Evolutionary conservation across 2,113 vertebrate genomes (phyloP), one percentile per base, ranked within the genome.

Genomic region (Plotosus lineatus): DNA sequence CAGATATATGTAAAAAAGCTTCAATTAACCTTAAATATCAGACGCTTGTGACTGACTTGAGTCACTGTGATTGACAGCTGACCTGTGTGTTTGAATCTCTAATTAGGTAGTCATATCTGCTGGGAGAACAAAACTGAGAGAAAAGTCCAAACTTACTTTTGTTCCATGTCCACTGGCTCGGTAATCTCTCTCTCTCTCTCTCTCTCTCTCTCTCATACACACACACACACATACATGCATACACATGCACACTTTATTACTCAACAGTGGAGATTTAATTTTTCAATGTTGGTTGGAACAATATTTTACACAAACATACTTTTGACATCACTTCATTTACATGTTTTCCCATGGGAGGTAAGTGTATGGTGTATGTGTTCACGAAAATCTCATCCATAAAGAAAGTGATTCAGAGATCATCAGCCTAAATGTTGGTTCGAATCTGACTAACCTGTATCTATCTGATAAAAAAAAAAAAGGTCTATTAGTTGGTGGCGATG

Each of bases 251-350:
- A 56, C 36, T 33, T 17, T 58, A 58, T 58, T 8, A 9, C 53
- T 72, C 14, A 51, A 76, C 82, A 31, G 63, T 26, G 31, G 65
- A 79, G 73, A 72, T 28, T 81, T 82, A 74, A 85, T 85, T 82
- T n/a, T 66, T 81, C 63, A 75, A 75, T 36, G 77, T 40, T 61
- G 73, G 44, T 26, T 72, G 83, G 76, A 74, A 72, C 48, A 66
- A 80, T 60, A 77, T 26, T 26, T 68, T 42, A 77, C 60, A 48
- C 73, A 81, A 68, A 77, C 68, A 82, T 69, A 77, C 55, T 63
- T 76, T 76, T 79, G 79, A 82, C 84, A 85, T 73, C 77, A 50
- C 77, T 79, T 85, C 66, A 84, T 84, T 84, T 81, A 50, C 83
- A 84, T 79, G 77, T 36, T 76, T 21, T 48, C 72, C 76, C 82